Evolutionary conservation across 2,888 invertebrate species (phyloP), one percentile per base, ranked within the genome.

Genomic region (Chrysolina americana): DNA sequence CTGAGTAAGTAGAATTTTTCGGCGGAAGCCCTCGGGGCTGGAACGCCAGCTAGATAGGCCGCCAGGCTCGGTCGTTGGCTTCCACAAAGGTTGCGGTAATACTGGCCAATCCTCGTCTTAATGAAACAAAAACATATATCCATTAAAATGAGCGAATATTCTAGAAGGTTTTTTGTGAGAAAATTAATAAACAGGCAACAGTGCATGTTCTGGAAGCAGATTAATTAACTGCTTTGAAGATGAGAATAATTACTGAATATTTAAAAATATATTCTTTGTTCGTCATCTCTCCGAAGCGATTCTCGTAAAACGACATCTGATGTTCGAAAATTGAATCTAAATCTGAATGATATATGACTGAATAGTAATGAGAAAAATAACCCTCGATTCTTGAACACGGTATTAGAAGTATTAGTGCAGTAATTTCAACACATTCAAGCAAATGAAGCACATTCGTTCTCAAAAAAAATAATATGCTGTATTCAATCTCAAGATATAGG

Each of bases 1-100:
- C 95, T 95, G 68, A 96, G 90, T 47, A 96, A 89, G 85, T 96
- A 96, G n/a, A 94, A 95, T 83, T 96, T 96, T 83, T 95, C 94
- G 10, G 94, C 92, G 0, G 91, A 89, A 0, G 93, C 94, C 74
- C 92, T 91, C 2, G 96, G 94, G 19, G 93, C 91, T 1, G 91
- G 90, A 73, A 89, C 85, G 77, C 89, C 89, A 81, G 87, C 86
- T 17, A 88, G 70, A 73, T 85, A 86, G 36, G 83, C 85, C 21
- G 86, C 86, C 70, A 85, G 75, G 65, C 85, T 85, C 6, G 87
- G 87, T 72, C 87, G 81, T 80, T 87, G 86, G 62, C 85, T 85
- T 41, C 86, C 85, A 76, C 87, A 87, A 15, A 83, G 71, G 8
- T 82, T 83, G n/a, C 82, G 78, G 76, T 81, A 85, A 21, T 82